Base-by-base conservation (phyloP, 1,140 invertebrate species). In the Odontomachus brunneus region DNA sequence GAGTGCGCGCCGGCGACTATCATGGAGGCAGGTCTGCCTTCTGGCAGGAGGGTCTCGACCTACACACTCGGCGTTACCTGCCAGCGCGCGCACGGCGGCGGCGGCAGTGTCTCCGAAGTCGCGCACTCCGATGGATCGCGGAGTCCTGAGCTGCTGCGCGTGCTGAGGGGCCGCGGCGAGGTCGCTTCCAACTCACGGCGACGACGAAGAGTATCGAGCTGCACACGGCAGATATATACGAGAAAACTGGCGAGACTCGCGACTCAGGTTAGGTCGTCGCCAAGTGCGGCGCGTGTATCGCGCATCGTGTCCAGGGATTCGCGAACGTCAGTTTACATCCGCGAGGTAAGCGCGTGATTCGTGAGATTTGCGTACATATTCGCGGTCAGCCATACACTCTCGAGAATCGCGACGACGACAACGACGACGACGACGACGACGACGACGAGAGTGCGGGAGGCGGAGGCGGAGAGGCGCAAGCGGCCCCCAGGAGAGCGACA, bases 21-120 rank as follows among this genome's bases (percentile, higher is more conserved):
- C 85, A 87, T 87, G 86, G 86, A 53, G 85, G 86, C 85, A 84
- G 85, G 73, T 84, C 82, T 87, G 84, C 80, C 74, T 85, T 71
- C 83, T 87, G 82, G 88, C 74, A 86, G 85, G 82, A 86, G 85
- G 82, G 75, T 86, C 83, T 82, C 87, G 87, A 84, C 88, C 88
- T 89, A 86, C 86, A 82, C 81, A 51, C 63, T 84, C 82, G 66
- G 60, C 82, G 26, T 82, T 88, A 88, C 86, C 86, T 88, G 86
- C 67, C 86, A 84, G 62, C 69, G 62, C 74, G 84, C 59, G 51
- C 63, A 53, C 51, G 67, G 17, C 60, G 55, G 62, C 55, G 44
- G 29, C 49, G 65, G 44, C 83, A 89, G 84, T 89, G 63, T 89
- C 84, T 87, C 80, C 71, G 84, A 83, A 89, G 85, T 75, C 85